A percentile compares a stretch with the other conserved stretches of the same genome.
phyloP scores from a whole-genome alignment of 2,888 invertebrate species.

The Ypsolopha sequella region DNA sequence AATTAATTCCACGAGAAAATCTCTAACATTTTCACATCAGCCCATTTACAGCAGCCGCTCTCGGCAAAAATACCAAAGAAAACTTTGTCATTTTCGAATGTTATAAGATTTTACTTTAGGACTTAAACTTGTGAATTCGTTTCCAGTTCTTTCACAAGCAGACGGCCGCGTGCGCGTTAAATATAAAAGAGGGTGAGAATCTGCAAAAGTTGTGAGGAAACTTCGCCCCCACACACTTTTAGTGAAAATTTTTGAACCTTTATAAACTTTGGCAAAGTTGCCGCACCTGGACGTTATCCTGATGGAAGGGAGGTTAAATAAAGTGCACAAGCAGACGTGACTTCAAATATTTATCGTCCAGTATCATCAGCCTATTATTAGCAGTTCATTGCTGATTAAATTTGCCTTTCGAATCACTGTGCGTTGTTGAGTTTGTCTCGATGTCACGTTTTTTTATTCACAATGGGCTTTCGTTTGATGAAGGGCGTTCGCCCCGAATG shows the following conservation, averaged over 20 bases:
- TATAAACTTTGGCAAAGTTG: background rate
- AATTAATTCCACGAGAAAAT: too few species aligned
- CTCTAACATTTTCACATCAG: too few species aligned
- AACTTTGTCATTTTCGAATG: conserved; percentile 4
- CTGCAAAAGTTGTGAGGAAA: background rate
- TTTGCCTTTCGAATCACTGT: too few species aligned
- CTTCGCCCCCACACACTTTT: conserved; percentile 1
- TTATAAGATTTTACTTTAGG: conserved; percentile 1
- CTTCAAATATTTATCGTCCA: background rate
- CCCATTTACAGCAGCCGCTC: too few species aligned
- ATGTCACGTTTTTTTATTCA: too few species aligned
- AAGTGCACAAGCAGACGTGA: background rate
- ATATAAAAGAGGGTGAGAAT: conserved; percentile 4
- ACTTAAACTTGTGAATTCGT: background rate
- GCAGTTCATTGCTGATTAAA: too few species aligned
- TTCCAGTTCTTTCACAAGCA: background rate
- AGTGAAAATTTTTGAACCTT: conserved; percentile 2
- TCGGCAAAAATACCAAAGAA: background rate
- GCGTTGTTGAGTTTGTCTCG: too few species aligned
- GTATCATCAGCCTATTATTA: too few species aligned
- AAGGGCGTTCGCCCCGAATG: too few species aligned
- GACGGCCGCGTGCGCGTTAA: conserved; percentile 3
- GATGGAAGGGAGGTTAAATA: background rate
- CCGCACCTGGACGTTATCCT: background rate
- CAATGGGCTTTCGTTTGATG: too few species aligned